These are phyloP conservation scores for Strigamia crassipes DNA, from an alignment of 2,888 invertebrate species.

Conservation along the genomic window DNA sequence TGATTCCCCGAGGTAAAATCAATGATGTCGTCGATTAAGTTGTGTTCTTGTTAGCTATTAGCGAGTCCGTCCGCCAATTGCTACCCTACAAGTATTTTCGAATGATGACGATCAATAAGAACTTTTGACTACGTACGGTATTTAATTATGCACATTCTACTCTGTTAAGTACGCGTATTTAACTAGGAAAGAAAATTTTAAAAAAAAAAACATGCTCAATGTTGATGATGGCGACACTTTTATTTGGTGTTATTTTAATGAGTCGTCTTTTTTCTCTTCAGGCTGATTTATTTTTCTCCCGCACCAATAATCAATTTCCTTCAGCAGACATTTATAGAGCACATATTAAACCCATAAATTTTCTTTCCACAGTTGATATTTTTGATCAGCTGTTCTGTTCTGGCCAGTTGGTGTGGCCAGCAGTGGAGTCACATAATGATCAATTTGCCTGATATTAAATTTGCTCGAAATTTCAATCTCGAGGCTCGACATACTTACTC, in stretches of 20 bases:
- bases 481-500: not conserved
- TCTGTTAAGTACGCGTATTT: not conserved
- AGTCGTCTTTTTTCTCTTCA: constrained; percentile 1
- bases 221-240: constrained; percentile 16
- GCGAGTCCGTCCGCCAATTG: constrained; percentile 35
- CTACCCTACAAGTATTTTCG: constrained; percentile 20
- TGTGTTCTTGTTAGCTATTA: constrained; percentile 7
- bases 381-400: constrained; percentile 20
- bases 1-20: not conserved
- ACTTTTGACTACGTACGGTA: not conserved
- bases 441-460: constrained; percentile 25
- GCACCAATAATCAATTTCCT: constrained; percentile 38
- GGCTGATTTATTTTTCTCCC: constrained; percentile 27
- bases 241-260: not conserved
- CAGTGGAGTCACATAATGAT: not conserved
- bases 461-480: not conserved
- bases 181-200: not conserved
- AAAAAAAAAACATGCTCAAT: constrained; percentile 2
- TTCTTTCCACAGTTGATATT: constrained; percentile 39
- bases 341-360: constrained; percentile 38
- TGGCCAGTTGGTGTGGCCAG: constrained; percentile 28
- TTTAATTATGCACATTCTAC: not conserved
- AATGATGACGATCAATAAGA: not conserved
- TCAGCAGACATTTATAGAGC: constrained; percentile 37
- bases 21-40: not conserved